Percentiles rank a stretch among this genome's conserved stretches.
These are phyloP conservation scores for Macrotus californicus DNA, from an alignment of 2,113 vertebrate species.

Conservation along the genomic window DNA sequence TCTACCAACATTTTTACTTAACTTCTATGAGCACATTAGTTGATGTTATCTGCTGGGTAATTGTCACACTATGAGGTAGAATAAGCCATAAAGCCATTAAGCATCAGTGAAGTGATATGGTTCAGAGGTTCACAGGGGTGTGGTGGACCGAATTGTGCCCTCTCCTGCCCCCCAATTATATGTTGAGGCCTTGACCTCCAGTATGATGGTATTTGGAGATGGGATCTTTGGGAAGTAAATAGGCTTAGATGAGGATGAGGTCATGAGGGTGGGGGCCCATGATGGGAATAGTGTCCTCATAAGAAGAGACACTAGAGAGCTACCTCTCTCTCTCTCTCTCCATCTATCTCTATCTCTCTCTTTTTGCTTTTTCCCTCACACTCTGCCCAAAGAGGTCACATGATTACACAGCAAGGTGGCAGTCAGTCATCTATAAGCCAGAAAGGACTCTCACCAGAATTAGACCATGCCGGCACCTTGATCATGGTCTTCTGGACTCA, in stretches of 20 bases:
- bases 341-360: neutral
- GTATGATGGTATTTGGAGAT: neutral
- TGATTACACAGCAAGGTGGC: neutral
- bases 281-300: neutral
- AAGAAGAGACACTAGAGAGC: neutral
- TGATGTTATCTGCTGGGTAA: neutral
- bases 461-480: neutral
- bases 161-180: rapidly evolving
- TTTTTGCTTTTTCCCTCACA: rapidly evolving
- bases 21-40: neutral
- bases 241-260: neutral
- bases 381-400: neutral
- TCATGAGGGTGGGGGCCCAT: neutral
- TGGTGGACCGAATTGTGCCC: neutral
- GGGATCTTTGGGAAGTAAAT: neutral
- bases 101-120: neutral
- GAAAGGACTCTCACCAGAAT: neutral
- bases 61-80: neutral
- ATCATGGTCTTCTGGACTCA: neutral
- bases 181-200: neutral
- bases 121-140: neutral
- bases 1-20: neutral
- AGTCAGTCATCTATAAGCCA: neutral
- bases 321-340: neutral
- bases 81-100: neutral